Base-by-base conservation (phyloP, 2,888 invertebrate species). In the Thalpophila matura region DNA sequence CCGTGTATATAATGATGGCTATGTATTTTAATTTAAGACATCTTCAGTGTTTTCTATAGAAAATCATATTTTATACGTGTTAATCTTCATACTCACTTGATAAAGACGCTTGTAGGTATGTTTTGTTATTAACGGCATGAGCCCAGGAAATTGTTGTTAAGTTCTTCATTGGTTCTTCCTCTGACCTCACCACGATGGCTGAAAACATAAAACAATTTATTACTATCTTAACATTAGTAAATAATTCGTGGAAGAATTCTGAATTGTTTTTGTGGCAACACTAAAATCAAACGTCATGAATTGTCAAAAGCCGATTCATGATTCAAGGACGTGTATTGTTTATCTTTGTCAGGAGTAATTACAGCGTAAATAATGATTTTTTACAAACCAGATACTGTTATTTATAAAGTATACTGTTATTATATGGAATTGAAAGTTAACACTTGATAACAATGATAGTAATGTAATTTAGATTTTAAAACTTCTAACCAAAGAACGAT, bases 91-190 rank as follows among this genome's bases (percentile, higher is more conserved):
- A 88, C 94, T 88, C 84, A 96, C 96, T 95, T 31, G 91, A 89
- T 42, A 98, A 90, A 33, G 96, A 96, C 1, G 95, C 92, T 6
- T 95, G 88, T 33, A 99, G 92, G 67, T 96, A 92, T 0, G 94
- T 91, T 83, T 95, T 95, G 77, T 96, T 97, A 88, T 98, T 98
- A 38, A 98, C 98, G 29, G 97, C 98, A 90, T 98, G 98, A 0
- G 97, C 97, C 98, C 98, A 99, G 18, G 96, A 96, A 24, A 98
- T 94, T 61, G 95, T 95, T 0, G 97, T 97, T 51, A 98, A 91
- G 86, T 98, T 97, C 54, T 93, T 92, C 93, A 94, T 95, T 42
- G 83, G 78, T 81, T 92, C 93, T 77, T 93, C 93, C 40, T 93
- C 88, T 59, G 89, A 89, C 42, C 79, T 84, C 54, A 88, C 90